phyloP scores from a whole-genome alignment of 1,140 invertebrate species.

The Ceratina calcarata region DNA sequence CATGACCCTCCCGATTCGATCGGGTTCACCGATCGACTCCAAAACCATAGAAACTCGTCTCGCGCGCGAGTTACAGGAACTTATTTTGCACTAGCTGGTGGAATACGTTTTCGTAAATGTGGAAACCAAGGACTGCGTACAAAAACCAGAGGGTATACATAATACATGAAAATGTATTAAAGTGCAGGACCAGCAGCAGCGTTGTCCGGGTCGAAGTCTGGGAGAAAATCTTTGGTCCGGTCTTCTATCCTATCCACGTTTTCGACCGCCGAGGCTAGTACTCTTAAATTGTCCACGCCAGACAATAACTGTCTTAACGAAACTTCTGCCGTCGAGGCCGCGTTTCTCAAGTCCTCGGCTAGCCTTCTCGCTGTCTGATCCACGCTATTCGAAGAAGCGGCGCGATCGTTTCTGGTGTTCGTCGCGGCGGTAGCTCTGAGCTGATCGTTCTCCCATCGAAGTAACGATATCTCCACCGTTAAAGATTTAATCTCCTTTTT shows the following conservation, averaged over 20 bases:
- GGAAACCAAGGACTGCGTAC: conserved; percentile 20
- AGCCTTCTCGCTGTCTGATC: conserved; percentile 74
- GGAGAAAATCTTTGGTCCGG: conserved; percentile 80
- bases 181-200: conserved; percentile 78
- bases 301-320: conserved; percentile 84
- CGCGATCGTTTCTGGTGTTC: conserved; percentile 62
- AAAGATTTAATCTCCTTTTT: conserved; percentile 83
- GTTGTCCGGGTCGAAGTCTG: conserved; percentile 80
- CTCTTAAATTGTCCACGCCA: conserved; percentile 84
- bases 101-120: conserved; percentile 21
- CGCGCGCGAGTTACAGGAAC: conserved; percentile 36
- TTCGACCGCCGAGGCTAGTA: conserved; percentile 83
- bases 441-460: conserved; percentile 78
- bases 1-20: conserved; percentile 39
- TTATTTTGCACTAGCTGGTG: conserved; percentile 41
- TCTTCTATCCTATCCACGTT: conserved; percentile 82
- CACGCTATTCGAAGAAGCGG: conserved; percentile 62
- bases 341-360: conserved; percentile 82
- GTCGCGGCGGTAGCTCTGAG: conserved; percentile 69
- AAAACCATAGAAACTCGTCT: conserved; percentile 6
- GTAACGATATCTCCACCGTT: conserved; percentile 80
- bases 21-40: conserved; percentile 45
- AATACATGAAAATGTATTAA: conserved; percentile 60
- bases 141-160: background rate
- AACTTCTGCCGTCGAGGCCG: conserved; percentile 84